Conservation (phyloP, 2,797 vertebrate species). For the Benthosema pterotum region DNA sequence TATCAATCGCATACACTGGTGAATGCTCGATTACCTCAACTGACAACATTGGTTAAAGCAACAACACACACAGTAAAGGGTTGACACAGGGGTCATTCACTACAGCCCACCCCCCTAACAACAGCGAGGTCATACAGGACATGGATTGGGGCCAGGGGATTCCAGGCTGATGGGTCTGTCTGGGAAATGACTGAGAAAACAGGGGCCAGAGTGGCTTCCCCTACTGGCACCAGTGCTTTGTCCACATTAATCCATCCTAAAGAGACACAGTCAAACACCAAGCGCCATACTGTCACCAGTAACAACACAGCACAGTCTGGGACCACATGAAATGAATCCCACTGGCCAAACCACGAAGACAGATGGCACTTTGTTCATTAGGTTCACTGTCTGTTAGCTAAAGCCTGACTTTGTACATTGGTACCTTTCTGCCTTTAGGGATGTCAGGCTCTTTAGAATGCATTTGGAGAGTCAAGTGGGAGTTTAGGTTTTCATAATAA, state of each 20-base stretch:
- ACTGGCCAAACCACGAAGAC: constrained; percentile 52
- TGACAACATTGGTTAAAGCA: constrained; percentile 11
- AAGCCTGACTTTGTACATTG: constrained; percentile 29
- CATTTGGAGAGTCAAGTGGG: background rate
- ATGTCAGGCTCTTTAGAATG: background rate
- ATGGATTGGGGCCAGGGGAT: constrained; percentile 57
- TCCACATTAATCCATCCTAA: constrained; percentile 75
- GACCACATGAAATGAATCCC: constrained; percentile 57
- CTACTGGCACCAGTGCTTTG: constrained; percentile 79
- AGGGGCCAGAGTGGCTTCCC: constrained; percentile 72
- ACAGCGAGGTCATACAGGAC: constrained; percentile 59
- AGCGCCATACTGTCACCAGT: constrained; percentile 63
- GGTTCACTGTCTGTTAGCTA: constrained; percentile 48
- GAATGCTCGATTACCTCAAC: constrained; percentile 12
- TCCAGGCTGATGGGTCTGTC: constrained; percentile 69
- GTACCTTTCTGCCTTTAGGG: constrained; percentile 12
- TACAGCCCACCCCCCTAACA: constrained; percentile 42
- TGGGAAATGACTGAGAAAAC: constrained; percentile 79
- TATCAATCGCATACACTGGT: background rate
- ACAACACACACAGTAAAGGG: constrained; percentile 23
- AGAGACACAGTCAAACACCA: constrained; percentile 70
- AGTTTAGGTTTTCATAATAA: constrained; percentile 9
- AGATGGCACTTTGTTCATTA: constrained; percentile 62
- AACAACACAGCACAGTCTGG: constrained; percentile 63
- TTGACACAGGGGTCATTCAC: constrained; percentile 41